Percentiles rank a stretch among this genome's conserved stretches.
Conservation (phyloP, 2,888 invertebrate species). For the Lamproptera curius region DNA sequence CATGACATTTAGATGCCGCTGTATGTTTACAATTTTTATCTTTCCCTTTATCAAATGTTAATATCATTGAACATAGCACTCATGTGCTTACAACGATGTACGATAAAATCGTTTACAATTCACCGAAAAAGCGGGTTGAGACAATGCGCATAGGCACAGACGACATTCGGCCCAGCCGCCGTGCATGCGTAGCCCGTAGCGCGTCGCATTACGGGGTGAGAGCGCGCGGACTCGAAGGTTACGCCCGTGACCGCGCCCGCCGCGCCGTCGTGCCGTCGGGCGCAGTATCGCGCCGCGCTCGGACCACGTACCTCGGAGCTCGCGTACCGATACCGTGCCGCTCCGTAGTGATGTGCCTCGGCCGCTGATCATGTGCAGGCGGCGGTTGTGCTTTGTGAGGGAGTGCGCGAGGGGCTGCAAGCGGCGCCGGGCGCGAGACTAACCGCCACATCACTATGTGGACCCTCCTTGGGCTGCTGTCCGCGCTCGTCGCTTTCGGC, state of each 20-base stretch:
- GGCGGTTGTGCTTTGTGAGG: constrained; percentile 59
- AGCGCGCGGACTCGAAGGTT: constrained; percentile 69
- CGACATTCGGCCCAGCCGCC: neutral
- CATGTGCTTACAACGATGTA: no score
- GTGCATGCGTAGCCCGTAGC: constrained; percentile 31
- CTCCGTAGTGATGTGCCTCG: constrained; percentile 54
- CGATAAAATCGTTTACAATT: no score
- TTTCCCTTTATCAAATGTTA: no score
- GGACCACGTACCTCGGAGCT: no score
- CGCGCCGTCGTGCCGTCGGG: constrained; percentile 51
- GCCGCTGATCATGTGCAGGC: constrained; percentile 60
- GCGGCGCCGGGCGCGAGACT: constrained; percentile 47
- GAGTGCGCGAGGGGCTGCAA: constrained; percentile 57
- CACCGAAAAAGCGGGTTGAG: no score
- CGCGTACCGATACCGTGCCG: constrained; percentile 35
- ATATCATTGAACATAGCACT: no score
- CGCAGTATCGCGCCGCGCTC: constrained; percentile 63
- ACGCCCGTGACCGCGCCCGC: constrained; percentile 73
- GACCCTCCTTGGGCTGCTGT: constrained; percentile 52
- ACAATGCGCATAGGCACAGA: neutral
- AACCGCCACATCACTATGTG: constrained; percentile 65
- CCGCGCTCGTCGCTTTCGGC: constrained; percentile 56
- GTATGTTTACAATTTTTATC: no score
- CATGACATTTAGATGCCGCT: no score
- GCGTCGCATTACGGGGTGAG: constrained; percentile 59